These are phyloP conservation scores for Brevimyrus niger DNA, from an alignment of 2,113 vertebrate genomes.

Conservation along the genomic window DNA sequence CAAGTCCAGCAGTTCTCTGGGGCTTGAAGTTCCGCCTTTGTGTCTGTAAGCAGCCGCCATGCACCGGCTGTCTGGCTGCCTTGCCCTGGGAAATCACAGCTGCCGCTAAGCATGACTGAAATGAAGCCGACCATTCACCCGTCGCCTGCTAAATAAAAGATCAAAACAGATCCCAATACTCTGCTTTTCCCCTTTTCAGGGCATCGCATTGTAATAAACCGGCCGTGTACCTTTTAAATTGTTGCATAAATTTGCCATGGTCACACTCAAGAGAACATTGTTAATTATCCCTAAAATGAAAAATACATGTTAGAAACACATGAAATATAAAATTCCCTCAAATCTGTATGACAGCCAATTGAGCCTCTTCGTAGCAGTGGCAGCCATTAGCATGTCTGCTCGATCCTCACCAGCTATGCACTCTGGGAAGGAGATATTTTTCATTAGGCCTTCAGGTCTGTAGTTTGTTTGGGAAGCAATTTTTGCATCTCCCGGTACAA, in stretches of 20 bases:
- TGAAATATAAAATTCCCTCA: not conserved
- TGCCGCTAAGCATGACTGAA: conserved; percentile 1
- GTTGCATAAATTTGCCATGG: not conserved
- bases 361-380: not conserved
- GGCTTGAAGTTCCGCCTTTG: conserved; percentile 18
- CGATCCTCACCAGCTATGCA: not conserved
- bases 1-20: conserved; percentile 13
- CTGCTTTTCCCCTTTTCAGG: not conserved
- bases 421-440: not conserved
- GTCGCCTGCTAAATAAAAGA: conserved; percentile 4
- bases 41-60: conserved; percentile 26
- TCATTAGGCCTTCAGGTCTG: not conserved
- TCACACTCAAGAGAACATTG: not conserved
- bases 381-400: not conserved
- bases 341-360: not conserved
- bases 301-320: not conserved
- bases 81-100: conserved; percentile 21
- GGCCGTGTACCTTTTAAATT: not conserved
- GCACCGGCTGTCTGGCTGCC: conserved; percentile 23
- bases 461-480: not conserved
- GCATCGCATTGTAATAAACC: not conserved
- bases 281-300: not conserved
- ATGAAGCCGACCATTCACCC: not conserved
- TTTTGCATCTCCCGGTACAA: not conserved
- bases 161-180: not conserved